phyloP scores from a whole-genome alignment of 2,888 invertebrate genomes.

The Apamea sordens region DNA sequence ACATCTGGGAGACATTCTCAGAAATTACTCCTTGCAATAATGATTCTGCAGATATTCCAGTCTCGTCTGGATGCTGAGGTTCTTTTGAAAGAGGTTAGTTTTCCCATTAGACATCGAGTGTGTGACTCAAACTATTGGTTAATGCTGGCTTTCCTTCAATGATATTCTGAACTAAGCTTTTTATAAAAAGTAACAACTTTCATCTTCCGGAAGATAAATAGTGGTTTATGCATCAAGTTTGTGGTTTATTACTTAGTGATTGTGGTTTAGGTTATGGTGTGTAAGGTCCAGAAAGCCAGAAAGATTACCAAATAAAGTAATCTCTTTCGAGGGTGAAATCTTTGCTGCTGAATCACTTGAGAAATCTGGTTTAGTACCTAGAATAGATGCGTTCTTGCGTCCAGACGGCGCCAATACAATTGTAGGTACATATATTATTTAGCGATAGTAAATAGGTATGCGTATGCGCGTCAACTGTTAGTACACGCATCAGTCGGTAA shows the following conservation, averaged over 20 bases:
- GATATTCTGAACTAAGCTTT: not conserved
- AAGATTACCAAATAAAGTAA: not conserved
- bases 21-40: slow-evolving; percentile 18
- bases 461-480: slow-evolving; percentile 32
- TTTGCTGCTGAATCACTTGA: not conserved
- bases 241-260: no score
- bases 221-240: not conserved
- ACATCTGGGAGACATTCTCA: slow-evolving; percentile 37
- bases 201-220: not conserved
- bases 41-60: slow-evolving; percentile 8
- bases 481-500: slow-evolving; percentile 39
- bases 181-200: not conserved
- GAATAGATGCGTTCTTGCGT: slow-evolving; percentile 18
- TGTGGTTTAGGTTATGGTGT: not conserved
- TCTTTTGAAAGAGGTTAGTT: not conserved
- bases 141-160: not conserved
- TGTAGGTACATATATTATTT: slow-evolving; percentile 20
- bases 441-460: slow-evolving; percentile 20
- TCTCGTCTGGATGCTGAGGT: slow-evolving; percentile 4
- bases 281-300: no score
- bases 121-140: not conserved
- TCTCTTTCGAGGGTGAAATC: not conserved
- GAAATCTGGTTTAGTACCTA: slow-evolving; percentile 20
- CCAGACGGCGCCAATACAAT: slow-evolving; percentile 31
- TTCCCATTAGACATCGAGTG: not conserved